Evolutionary conservation across 37 sponge, comb jelly and placozoan genomes (phyloP).

Genomic region (Dysidea cf. avara): DNA sequence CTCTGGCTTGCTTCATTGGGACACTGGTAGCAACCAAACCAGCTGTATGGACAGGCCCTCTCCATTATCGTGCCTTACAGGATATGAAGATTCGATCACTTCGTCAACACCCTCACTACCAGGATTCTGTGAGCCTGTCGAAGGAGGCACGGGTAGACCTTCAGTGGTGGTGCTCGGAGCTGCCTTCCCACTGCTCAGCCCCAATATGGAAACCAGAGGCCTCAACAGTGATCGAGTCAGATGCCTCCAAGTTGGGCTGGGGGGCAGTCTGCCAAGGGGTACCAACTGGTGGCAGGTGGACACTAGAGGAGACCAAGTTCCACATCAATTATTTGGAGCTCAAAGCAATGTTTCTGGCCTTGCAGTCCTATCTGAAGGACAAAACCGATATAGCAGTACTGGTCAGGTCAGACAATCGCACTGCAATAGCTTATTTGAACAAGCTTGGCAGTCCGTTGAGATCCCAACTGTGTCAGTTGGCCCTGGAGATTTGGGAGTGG

Average conservation of each 20-base stretch:
- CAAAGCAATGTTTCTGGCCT: constrained; percentile 42
- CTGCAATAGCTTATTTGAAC: constrained; percentile 46
- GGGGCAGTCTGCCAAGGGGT: constrained; percentile 30
- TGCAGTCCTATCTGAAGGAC: constrained; percentile 33
- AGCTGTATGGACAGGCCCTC: constrained; percentile 34
- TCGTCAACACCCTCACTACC: constrained; percentile 4
- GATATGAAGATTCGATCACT: constrained; percentile 1
- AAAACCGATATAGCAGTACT: constrained; percentile 5
- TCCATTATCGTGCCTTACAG: constrained; percentile 34
- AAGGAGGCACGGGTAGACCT: constrained; percentile 19
- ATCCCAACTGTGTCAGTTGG: constrained; percentile 1
- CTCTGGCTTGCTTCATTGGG: constrained; percentile 22
- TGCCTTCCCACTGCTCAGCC: constrained; percentile 26
- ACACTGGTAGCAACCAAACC: constrained; percentile 13
- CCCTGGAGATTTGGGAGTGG: too few species aligned
- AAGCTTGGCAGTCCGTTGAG: constrained; percentile 29
- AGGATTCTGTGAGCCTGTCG: neutral
- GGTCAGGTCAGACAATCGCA: constrained; percentile 34
- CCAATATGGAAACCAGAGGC: neutral
- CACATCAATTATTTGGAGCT: constrained; percentile 71
- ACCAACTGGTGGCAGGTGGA: constrained; percentile 56
- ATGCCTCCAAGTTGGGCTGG: constrained; percentile 55
- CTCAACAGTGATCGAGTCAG: constrained; percentile 25
- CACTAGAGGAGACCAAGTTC: constrained; percentile 10
- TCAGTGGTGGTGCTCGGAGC: constrained; percentile 18